These are phyloP conservation scores for Glyptemys insculpta DNA, from an alignment of 2,797 vertebrate genomes.

Conservation along the genomic window DNA sequence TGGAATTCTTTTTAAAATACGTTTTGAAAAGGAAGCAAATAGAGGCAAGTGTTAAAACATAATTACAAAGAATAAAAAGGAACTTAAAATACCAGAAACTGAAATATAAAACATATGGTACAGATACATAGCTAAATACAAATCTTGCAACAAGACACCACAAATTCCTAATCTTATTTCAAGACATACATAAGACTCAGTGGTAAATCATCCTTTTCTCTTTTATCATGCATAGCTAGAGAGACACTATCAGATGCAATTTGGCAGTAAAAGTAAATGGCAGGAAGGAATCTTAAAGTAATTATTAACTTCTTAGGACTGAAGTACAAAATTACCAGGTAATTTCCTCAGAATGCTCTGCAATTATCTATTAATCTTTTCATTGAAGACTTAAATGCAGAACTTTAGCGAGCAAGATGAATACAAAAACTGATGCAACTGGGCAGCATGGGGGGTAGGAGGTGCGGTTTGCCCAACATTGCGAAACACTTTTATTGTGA, in stretches of 20 bases:
- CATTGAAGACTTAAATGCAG: constrained; percentile 24
- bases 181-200: not conserved
- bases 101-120: not conserved
- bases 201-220: not conserved
- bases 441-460: not conserved
- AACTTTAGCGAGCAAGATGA: not conserved
- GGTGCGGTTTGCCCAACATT: not conserved
- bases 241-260: not conserved
- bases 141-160: not conserved
- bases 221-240: not conserved
- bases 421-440: constrained; percentile 26
- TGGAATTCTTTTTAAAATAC: not conserved
- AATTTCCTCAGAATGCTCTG: constrained; percentile 14
- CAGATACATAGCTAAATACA: not conserved
- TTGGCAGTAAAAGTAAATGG: constrained; percentile 9
- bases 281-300: not conserved
- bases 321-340: constrained; percentile 22
- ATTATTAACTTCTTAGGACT: constrained; percentile 22
- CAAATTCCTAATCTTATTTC: not conserved
- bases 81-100: not conserved
- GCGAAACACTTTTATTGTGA: not conserved
- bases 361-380: constrained; percentile 10
- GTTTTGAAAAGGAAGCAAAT: not conserved
- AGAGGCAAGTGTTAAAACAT: not conserved
- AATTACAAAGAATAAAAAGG: not conserved